A percentile compares a stretch with the other conserved stretches of the same genome.
These are phyloP conservation scores for Buathra laborator DNA, from an alignment of 2,888 invertebrate genomes.

Conservation along the genomic window DNA sequence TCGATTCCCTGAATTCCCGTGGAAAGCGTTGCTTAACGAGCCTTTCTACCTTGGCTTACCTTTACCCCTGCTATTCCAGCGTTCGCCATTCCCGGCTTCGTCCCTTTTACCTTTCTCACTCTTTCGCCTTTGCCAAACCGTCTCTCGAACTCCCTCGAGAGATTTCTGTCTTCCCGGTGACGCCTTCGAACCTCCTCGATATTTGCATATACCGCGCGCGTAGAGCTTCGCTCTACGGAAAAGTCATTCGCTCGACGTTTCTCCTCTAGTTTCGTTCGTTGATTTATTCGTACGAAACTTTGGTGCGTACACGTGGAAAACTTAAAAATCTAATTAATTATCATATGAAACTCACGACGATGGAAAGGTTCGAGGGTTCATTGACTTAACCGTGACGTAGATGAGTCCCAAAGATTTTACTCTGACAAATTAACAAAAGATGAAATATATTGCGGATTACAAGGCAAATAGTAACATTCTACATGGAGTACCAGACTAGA, in stretches of 20 bases:
- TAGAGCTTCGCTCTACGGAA: slow-evolving; percentile 24
- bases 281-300: slow-evolving; percentile 64
- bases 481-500: slow-evolving; percentile 17
- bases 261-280: slow-evolving; percentile 31
- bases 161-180: slow-evolving; percentile 58
- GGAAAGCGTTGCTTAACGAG: slow-evolving; percentile 77
- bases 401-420: slow-evolving; percentile 29
- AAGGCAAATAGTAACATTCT: slow-evolving; percentile 27
- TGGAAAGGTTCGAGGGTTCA: slow-evolving; percentile 41
- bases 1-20: slow-evolving; percentile 74
- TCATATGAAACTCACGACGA: slow-evolving; percentile 43
- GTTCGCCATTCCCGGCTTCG: slow-evolving; percentile 53
- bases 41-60: slow-evolving; percentile 70
- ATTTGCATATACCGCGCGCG: slow-evolving; percentile 65
- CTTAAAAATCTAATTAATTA: slow-evolving; percentile 65
- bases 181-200: slow-evolving; percentile 64
- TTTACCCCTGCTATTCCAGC: slow-evolving; percentile 50
- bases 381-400: slow-evolving; percentile 42
- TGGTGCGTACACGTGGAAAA: slow-evolving; percentile 49
- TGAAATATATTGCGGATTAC: slow-evolving; percentile 15
- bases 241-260: slow-evolving; percentile 59
- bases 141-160: slow-evolving; percentile 49
- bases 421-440: slow-evolving; percentile 8
- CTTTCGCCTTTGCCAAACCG: slow-evolving; percentile 31
- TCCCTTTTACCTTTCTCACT: slow-evolving; percentile 47